phyloP scores from a whole-genome alignment of 2,888 invertebrate species.

The Sesia apiformis region DNA sequence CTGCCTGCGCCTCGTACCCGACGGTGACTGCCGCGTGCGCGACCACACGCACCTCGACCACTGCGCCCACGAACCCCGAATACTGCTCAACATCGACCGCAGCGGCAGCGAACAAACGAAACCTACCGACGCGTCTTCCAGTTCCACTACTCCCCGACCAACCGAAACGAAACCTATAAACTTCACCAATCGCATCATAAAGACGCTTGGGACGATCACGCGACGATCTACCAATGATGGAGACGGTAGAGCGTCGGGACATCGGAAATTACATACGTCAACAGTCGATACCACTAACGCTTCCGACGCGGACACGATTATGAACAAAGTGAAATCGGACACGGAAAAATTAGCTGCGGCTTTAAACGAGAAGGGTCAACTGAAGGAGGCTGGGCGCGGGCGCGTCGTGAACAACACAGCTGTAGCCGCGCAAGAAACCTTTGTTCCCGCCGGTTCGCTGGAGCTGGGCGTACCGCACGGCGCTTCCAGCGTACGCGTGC shows the following conservation, averaged over 20 bases:
- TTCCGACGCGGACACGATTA: conserved; percentile 3
- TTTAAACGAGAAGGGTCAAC: not conserved
- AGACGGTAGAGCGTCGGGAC: not conserved
- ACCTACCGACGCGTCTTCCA: not conserved
- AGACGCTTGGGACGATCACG: not conserved
- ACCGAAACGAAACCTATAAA: not conserved
- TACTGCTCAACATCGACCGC: conserved; percentile 32
- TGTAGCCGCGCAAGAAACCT: no score
- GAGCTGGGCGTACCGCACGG: not conserved
- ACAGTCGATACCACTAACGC: conserved; percentile 1
- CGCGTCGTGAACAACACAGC: conserved; percentile 13
- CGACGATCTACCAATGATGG: no score
- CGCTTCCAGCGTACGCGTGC: not conserved
- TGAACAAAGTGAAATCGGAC: not conserved
- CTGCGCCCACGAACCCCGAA: conserved; percentile 35
- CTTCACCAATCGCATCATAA: not conserved
- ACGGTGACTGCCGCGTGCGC: conserved; percentile 22
- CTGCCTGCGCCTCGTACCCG: conserved; percentile 19
- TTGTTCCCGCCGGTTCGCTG: not conserved
- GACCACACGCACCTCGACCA: conserved; percentile 20
- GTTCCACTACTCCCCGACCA: no score
- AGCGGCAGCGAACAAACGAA: not conserved
- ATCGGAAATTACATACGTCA: not conserved
- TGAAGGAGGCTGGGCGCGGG: conserved; percentile 26
- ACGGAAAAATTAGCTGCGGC: not conserved